phyloP scores from a whole-genome alignment of 2,113 vertebrate genomes.

The Podiceps cristatus region DNA sequence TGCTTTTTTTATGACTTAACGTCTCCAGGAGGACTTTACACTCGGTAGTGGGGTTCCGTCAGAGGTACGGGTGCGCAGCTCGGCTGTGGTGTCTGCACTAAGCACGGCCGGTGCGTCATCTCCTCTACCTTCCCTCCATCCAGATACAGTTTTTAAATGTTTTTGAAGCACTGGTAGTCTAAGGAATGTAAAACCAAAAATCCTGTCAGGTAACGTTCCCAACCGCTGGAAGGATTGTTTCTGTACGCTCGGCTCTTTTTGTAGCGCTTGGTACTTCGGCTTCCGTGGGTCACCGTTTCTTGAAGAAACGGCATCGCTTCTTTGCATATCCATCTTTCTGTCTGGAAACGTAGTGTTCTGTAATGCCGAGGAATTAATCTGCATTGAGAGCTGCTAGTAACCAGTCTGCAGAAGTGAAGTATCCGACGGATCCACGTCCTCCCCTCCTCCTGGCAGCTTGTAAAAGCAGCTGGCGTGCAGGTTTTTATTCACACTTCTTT shows the following conservation, averaged over 20 bases:
- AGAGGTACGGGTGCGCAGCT: not conserved
- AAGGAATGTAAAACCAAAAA: not conserved
- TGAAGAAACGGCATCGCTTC: not conserved
- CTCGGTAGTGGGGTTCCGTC: rapidly evolving
- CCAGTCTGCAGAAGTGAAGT: not conserved
- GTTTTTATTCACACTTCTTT: not conserved
- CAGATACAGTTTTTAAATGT: not conserved
- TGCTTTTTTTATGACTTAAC: not conserved
- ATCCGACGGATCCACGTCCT: not conserved
- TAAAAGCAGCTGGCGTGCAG: not conserved
- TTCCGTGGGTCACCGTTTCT: not conserved
- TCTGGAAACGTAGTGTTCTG: not conserved
- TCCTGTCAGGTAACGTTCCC: not conserved
- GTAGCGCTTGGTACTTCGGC: not conserved
- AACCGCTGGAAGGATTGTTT: not conserved
- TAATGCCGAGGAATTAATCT: not conserved
- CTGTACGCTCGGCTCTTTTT: not conserved
- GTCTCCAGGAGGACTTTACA: not conserved
- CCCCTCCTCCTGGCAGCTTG: not conserved
- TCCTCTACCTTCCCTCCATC: not conserved
- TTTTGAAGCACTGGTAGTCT: not conserved
- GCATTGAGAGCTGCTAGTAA: not conserved
- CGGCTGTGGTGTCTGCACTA: not conserved
- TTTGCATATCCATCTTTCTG: not conserved
- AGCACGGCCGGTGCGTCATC: not conserved